These are phyloP conservation scores for Stictocephala bisonia DNA, from an alignment of 2,888 invertebrate genomes.

Conservation along the genomic window DNA sequence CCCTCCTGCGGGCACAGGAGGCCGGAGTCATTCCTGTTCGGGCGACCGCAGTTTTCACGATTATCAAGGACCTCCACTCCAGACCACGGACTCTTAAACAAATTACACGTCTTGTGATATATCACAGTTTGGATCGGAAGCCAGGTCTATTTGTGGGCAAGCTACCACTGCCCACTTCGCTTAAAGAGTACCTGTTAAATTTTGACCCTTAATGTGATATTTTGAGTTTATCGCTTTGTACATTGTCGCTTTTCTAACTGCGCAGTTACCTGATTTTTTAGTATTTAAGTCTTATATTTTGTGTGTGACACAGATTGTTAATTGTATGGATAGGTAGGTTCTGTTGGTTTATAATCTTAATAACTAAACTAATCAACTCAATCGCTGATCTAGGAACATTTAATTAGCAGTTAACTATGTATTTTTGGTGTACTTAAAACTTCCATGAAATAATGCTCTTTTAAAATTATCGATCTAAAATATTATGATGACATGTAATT, in stretches of 20 bases:
- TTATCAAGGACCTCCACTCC: conserved; percentile 73
- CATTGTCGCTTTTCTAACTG: conserved; percentile 22
- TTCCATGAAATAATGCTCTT: too few relatives aligned
- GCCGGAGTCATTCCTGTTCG: conserved; percentile 73
- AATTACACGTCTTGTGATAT: conserved; percentile 76
- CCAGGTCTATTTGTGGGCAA: conserved; percentile 74
- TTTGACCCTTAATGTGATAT: conserved; percentile 67
- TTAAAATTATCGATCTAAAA: too few relatives aligned
- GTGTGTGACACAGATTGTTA: too few relatives aligned
- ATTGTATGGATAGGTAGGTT: too few relatives aligned
- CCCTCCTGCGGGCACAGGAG: conserved; percentile 72
- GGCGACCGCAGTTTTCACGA: conserved; percentile 71
- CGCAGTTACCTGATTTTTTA: conserved; percentile 31
- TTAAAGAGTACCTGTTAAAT: conserved; percentile 77
- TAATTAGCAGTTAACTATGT: too few relatives aligned
- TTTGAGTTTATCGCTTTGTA: conserved; percentile 5
- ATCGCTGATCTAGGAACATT: too few relatives aligned
- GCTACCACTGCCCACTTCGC: conserved; percentile 74
- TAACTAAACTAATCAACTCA: too few relatives aligned
- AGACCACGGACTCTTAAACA: conserved; percentile 79
- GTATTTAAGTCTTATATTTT: too few relatives aligned
- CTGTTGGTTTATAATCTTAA: too few relatives aligned
- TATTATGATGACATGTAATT: too few relatives aligned
- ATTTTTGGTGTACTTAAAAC: too few relatives aligned
- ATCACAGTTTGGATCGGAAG: conserved; percentile 73